Percentiles rank a stretch among this genome's conserved stretches.
These are phyloP conservation scores for Bostrychus sinensis DNA, from an alignment of 2,113 vertebrate species.

Conservation along the genomic window DNA sequence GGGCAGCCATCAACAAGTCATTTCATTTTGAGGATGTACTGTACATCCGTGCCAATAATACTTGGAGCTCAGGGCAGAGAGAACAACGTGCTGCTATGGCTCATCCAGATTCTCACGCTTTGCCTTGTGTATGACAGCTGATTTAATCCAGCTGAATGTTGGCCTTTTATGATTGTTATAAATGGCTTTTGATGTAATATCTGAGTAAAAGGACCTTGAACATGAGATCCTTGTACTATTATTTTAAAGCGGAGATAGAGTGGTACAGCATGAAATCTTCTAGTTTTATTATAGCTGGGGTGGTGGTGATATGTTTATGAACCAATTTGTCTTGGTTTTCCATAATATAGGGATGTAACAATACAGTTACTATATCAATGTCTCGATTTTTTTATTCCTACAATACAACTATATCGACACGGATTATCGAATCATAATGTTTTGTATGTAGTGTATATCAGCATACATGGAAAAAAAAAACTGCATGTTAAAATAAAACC, in stretches of 20 bases:
- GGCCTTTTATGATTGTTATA: conserved; percentile 1
- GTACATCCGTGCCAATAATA: conserved; percentile 43
- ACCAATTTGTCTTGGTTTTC: too few species aligned
- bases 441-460: too few species aligned
- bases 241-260: neutral
- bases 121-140: neutral
- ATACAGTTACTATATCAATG: too few species aligned
- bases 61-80: conserved; percentile 3
- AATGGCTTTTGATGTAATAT: conserved; percentile 1
- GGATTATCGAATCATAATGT: too few species aligned
- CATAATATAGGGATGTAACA: too few species aligned
- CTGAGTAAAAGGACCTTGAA: neutral
- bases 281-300: neutral
- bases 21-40: conserved; percentile 44
- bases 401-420: too few species aligned
- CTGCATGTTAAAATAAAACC: too few species aligned
- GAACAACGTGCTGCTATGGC: conserved; percentile 1
- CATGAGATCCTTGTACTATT: neutral
- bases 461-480: too few species aligned
- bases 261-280: neutral
- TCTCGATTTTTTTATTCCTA: too few species aligned
- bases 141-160: conserved; percentile 2
- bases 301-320: neutral
- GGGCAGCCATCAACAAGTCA: conserved; percentile 60
- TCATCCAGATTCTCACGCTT: conserved; percentile 26